Evolutionary conservation across 2,113 vertebrate genomes (phyloP), one percentile per base, ranked within the genome.

Genomic region (Verasper variegatus): DNA sequence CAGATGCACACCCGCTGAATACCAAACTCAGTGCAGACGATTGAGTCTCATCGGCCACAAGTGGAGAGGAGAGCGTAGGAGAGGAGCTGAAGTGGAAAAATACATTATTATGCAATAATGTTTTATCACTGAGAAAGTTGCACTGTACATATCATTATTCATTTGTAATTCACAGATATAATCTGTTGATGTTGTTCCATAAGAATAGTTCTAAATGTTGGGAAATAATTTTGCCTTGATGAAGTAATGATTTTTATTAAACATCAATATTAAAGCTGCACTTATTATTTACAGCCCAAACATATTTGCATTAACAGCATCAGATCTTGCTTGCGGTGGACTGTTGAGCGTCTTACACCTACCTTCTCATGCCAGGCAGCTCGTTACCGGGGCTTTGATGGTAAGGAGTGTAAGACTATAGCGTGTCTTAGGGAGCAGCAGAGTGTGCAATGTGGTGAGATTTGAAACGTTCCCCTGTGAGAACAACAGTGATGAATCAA

Each of bases 1-100:
- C 45, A n/a, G 93, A 94, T 40, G 60, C 60, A 5, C 73, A 79
- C 1, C 70, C 76, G 6, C 78, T 94, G 24, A 83, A 72, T 0
- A 1, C 5, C 37, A 82, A 62, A 76, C 20, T 57, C 6, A 1
- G 24, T 13, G 9, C 2, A 15, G 77, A 87, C 1, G 20, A 72
- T 5, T 89, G 47, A 88, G 67, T 1, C 21, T 62, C 23, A 18
- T 0, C 0, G 17, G 52, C 27, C 6, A 0, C 5, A 31, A 31
- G 27, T 31, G 27, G 27, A 31, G 27, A 31, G 27, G 27, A 31
- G 27, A 31, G 27, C 27, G 27, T 31, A 1, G 27, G 27, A 31
- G 5, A 31, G 27, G 27, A 31, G 27, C 5, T 6, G 27, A 31
- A 31, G 27, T 31, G 27, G 27, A 31, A 31, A 31, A 31, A 31